Base-by-base conservation (phyloP, 2,888 invertebrate species). In the Rhagium mordax region DNA sequence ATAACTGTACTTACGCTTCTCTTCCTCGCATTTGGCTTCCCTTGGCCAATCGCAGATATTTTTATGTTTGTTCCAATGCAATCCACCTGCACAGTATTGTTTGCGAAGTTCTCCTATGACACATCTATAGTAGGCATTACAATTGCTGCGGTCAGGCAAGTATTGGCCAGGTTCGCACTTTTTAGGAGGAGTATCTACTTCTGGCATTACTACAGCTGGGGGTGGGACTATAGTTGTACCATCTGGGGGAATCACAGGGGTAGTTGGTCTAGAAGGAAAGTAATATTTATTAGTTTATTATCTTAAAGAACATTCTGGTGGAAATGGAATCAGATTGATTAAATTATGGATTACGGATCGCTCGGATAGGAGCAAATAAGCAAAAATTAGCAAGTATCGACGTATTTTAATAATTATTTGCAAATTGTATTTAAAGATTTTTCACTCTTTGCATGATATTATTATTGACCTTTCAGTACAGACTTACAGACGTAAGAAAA, bases 21-120 rank as follows among this genome's bases (percentile, higher is more conserved):
- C 79, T 77, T 80, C 80, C 74, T 86, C 88, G 84, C 96, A 96
- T 80, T 93, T 92, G 0, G 95, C 95, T 41, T 89, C 89, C 55
- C 89, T 89, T 0, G 96, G 96, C 96, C 96, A 96, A 85, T 96
- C 96, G 82, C 96, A 96, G 51, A 93, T 90, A 49, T 90, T 90
- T 61, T 89, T 89, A 0, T 89, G 83, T 20, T 89, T 87, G 79
- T 95, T 94, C 95, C 95, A 96, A 85, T 96, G 95, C 55, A 96
- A 86, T 3, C 95, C 95, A 0, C 94, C 93, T 0, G 95, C 94
- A 83, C 96, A 96, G 77, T 91, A 91, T 79, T 95, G 94, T 77
- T 92, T 93, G 33, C 89, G 90, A 84, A 94, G 88, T 70, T 92
- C 91, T 0, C 95, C 95, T 0, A 92, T 90, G 21, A 94, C 91